phyloP scores from a whole-genome alignment of 2,797 vertebrate species.

The Lacerta viridis region DNA sequence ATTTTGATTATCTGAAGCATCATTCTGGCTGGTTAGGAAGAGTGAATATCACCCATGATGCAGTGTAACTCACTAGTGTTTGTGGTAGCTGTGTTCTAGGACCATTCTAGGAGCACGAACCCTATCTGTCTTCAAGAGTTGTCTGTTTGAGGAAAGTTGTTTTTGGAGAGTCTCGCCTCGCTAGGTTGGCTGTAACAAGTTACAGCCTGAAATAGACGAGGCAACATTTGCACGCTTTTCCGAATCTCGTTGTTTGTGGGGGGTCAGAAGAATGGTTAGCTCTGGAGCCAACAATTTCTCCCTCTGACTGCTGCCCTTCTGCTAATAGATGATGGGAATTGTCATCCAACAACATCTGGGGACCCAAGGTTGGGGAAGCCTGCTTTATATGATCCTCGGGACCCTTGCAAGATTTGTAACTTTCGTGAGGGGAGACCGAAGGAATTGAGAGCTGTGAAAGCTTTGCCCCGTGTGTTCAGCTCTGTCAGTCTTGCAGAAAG shows the following conservation, averaged over 20 bases:
- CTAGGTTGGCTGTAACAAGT: too few relatives aligned
- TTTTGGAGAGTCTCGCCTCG: too few relatives aligned
- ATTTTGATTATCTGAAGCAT: too few relatives aligned
- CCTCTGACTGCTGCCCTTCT: too few relatives aligned
- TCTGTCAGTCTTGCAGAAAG: background rate
- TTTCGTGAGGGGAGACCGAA: background rate
- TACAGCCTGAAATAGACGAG: rapidly evolving
- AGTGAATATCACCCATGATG: too few relatives aligned
- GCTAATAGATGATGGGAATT: too few relatives aligned
- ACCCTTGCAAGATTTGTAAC: background rate
- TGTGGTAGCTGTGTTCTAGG: background rate
- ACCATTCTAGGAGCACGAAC: background rate
- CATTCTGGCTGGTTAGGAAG: background rate
- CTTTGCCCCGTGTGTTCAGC: background rate
- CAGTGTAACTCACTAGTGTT: too few relatives aligned
- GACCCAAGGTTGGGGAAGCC: too few relatives aligned
- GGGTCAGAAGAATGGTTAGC: background rate
- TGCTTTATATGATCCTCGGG: conserved; percentile 18
- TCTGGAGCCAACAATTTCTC: background rate
- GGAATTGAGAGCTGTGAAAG: conserved; percentile 5
- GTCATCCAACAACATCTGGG: too few relatives aligned
- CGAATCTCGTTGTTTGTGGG: conserved; percentile 38
- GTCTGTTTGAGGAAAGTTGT: background rate
- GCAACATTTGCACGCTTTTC: background rate
- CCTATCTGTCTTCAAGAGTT: too few relatives aligned